These are phyloP conservation scores for Buceros bicornis DNA, from an alignment of 2,797 vertebrate genomes.

Conservation along the genomic window DNA sequence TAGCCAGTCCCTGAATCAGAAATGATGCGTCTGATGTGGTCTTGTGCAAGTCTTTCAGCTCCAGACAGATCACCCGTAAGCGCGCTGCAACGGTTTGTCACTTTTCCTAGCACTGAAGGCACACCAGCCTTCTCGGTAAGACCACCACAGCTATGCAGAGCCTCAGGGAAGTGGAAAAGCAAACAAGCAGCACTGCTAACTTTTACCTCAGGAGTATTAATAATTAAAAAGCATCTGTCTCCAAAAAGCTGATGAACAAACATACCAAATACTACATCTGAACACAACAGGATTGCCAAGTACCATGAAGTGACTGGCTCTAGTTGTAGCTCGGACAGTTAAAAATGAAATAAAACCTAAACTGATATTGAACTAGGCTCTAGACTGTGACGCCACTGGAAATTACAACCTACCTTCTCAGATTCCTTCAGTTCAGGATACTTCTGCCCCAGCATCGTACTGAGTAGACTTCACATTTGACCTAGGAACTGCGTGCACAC, in stretches of 20 bases:
- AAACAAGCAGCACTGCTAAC: not conserved
- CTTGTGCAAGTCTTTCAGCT: not conserved
- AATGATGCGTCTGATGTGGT: not conserved
- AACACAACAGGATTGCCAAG: not conserved
- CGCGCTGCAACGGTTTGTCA: not conserved
- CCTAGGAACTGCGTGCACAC: not conserved
- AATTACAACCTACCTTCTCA: not conserved
- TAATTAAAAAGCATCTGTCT: not conserved
- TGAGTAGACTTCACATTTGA: not conserved
- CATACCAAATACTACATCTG: not conserved
- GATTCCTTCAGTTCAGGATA: not conserved
- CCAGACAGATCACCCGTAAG: not conserved
- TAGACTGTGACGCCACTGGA: not conserved
- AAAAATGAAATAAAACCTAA: not conserved
- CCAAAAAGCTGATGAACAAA: not conserved
- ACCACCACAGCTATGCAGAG: not conserved
- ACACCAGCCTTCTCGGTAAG: not conserved
- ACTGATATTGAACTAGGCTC: not conserved
- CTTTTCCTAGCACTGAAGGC: not conserved
- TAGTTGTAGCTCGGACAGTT: not conserved
- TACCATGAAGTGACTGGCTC: not conserved
- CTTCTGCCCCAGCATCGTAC: not conserved
- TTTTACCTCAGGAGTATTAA: not conserved
- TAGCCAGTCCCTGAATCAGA: not conserved
- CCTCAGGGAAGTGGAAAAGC: not conserved